phyloP scores from a whole-genome alignment of 2,113 vertebrate genomes.

The Oceanites oceanicus region DNA sequence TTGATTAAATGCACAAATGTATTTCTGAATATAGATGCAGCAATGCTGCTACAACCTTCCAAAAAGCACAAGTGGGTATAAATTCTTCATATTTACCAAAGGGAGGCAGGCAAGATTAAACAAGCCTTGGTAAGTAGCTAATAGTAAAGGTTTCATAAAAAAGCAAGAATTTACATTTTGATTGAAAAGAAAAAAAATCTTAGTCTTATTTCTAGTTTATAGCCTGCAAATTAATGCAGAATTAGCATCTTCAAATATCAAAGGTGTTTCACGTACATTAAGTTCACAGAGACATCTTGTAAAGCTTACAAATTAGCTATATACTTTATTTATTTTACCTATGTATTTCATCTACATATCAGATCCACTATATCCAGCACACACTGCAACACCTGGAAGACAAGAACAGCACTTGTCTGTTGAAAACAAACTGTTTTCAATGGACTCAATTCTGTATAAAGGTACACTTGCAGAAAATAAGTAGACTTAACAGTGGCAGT shows the following conservation, averaged over 20 bases:
- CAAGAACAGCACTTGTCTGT: not conserved
- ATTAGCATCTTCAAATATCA: not conserved
- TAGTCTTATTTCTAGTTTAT: not conserved
- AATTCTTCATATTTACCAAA: not conserved
- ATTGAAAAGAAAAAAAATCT: not conserved
- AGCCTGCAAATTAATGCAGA: not conserved
- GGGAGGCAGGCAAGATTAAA: not conserved
- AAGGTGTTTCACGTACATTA: not conserved
- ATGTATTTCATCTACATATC: not conserved
- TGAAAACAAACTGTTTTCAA: not conserved
- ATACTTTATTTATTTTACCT: not conserved
- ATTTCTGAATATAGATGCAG: not conserved
- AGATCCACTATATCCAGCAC: not conserved
- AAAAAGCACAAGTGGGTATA: not conserved
- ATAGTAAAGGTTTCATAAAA: not conserved
- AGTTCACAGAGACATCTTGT: not conserved
- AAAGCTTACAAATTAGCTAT: not conserved
- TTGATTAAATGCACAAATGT: not conserved
- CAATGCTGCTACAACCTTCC: not conserved
- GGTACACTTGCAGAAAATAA: not conserved
- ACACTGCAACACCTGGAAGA: not conserved
- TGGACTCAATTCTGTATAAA: not conserved
- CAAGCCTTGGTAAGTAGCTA: not conserved
- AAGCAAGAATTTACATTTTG: not conserved
- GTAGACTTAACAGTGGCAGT: not conserved